Evolutionary conservation across 2,888 invertebrate genomes (phyloP), one percentile per base, ranked within the genome.

Genomic region (Deroplatys truncata): DNA sequence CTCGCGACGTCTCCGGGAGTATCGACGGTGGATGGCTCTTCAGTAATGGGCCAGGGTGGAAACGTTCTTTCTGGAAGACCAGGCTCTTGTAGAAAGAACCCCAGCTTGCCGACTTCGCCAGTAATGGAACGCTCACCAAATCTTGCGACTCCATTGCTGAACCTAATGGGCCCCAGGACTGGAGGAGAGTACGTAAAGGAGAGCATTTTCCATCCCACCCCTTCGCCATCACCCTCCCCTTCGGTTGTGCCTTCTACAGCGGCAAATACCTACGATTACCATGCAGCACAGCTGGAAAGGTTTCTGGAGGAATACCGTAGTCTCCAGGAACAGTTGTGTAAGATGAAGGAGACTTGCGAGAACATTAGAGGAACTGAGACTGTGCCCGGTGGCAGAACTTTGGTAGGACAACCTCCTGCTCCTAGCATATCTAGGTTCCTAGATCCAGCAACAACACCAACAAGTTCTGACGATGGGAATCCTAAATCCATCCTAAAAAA

Each of bases 281-380:
- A 97, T 92, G 97, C 97, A 0, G 96, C 97, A 28, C 97, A 97
- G 92, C 93, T 97, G 91, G 97, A 97, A 92, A 95, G 96, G 89
- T 97, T 97, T 93, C 94, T 97, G 85, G 97, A 97, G 92, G 97
- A 97, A 92, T 97, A 97, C 92, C 95, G 97, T 91, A 96, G 95
- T 92, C 94, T 97, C 90, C 96, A 97, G 92, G 96, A 97, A 92
- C 97, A 97, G 93, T 94, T 97, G 91, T 96, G 96, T 90, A 96
- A 96, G 92, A 97, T 97, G 97, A 97, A 97, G 92, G 96, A 97
- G 92, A 96, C 96, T 31, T 96, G 97, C 92, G 97, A 97, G 91
- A 96, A 95, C 91, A 94, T 97, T 92, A 93, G 94, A 72, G 94
- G 94, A 89, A 94, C 93, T 91, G 93, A 94, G 91, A 84, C 84